Conservation (phyloP, 2,888 invertebrate genomes). For the Rhingia campestris region DNA sequence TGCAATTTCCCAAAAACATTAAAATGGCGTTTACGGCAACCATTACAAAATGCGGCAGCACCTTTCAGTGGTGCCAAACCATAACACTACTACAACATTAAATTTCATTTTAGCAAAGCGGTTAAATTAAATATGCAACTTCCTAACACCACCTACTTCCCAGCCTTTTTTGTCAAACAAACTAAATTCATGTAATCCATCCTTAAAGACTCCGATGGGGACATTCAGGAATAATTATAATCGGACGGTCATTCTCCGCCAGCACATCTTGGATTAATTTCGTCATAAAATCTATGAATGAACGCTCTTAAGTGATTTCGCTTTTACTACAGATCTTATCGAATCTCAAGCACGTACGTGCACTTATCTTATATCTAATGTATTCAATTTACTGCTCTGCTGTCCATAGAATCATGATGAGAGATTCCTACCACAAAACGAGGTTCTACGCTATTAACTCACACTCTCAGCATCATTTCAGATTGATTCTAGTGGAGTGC, state of each 20-base stretch:
- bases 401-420: slow-evolving; percentile 26
- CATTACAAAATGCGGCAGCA: no score
- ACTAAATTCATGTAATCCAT: no score
- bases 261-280: neutral
- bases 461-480: slow-evolving; percentile 41
- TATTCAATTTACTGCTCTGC: slow-evolving; percentile 11
- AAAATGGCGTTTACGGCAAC: no score
- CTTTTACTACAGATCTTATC: neutral
- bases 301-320: neutral
- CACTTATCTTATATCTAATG: neutral
- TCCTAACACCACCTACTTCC: no score
- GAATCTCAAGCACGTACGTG: neutral
- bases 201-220: no score
- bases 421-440: slow-evolving; percentile 46
- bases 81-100: no score
- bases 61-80: no score
- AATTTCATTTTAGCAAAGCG: no score
- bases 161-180: no score
- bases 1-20: no score
- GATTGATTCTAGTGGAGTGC: slow-evolving; percentile 26
- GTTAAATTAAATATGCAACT: no score
- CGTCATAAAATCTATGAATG: slow-evolving; percentile 6
- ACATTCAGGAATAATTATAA: neutral
- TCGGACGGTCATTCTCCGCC: neutral
- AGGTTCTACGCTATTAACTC: slow-evolving; percentile 30